phyloP scores from a whole-genome alignment of 2,797 vertebrate species.

The Mycteria americana region DNA sequence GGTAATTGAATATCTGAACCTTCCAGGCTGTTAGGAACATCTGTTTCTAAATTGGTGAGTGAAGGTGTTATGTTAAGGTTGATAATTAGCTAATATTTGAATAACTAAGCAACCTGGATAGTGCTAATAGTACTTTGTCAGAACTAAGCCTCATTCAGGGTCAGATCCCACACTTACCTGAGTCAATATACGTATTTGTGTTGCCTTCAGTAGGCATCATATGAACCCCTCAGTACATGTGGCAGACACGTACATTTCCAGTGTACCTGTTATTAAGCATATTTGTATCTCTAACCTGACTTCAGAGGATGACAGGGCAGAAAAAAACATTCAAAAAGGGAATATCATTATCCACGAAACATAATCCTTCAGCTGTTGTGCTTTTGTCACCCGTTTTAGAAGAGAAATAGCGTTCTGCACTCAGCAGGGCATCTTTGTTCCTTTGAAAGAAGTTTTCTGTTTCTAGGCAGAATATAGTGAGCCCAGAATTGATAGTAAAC shows the following conservation, averaged over 20 bases:
- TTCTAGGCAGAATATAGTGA: neutral
- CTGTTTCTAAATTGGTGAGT: neutral
- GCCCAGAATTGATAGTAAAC: neutral
- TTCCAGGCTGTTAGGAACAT: neutral
- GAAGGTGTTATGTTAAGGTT: neutral
- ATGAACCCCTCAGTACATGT: fast-evolving
- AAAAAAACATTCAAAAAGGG: neutral
- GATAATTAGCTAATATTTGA: neutral
- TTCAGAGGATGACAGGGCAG: neutral
- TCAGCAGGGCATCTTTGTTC: neutral
- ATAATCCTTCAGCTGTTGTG: neutral
- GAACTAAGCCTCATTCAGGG: neutral
- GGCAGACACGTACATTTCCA: fast-evolving
- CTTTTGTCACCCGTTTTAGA: neutral
- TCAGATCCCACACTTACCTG: neutral
- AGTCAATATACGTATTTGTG: neutral
- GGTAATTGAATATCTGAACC: neutral
- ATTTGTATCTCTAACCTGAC: neutral
- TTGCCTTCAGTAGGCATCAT: neutral
- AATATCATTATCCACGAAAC: neutral
- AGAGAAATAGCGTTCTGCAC: neutral
- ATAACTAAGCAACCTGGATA: neutral
- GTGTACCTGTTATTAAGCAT: neutral
- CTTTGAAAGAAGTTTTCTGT: neutral
- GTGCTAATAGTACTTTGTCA: neutral